These are phyloP conservation scores for Sepioteuthis lessoniana DNA, from an alignment of 2,888 invertebrate species.

Conservation along the genomic window DNA sequence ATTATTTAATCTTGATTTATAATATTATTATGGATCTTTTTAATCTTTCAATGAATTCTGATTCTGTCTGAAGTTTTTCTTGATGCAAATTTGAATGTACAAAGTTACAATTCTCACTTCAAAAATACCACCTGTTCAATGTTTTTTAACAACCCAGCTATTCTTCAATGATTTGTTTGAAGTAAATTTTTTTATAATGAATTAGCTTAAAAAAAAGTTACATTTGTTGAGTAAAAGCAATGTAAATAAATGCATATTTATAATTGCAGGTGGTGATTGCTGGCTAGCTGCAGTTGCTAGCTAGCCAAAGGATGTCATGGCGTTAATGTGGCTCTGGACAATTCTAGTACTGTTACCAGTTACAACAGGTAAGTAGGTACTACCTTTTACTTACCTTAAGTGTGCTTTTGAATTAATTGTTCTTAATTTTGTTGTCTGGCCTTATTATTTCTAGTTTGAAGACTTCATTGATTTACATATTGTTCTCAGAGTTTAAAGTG, in stretches of 20 bases:
- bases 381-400: neutral
- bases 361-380: neutral
- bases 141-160: neutral
- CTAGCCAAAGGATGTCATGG: conserved; percentile 39
- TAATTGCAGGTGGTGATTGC: neutral
- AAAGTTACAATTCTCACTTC: neutral
- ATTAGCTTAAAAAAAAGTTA: neutral
- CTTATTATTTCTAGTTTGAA: neutral
- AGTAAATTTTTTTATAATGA: neutral
- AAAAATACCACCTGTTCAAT: neutral
- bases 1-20: too few species aligned
- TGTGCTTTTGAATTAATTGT: neutral
- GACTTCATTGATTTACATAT: neutral
- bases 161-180: neutral
- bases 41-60: too few species aligned
- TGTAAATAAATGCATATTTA: neutral
- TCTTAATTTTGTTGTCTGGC: neutral
- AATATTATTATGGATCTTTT: too few species aligned
- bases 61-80: too few species aligned
- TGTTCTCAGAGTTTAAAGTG: neutral
- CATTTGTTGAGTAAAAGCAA: neutral
- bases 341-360: neutral
- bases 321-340: conserved; percentile 35
- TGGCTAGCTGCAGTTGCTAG: conserved; percentile 1
- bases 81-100: too few species aligned